These are phyloP conservation scores for Geotrypetes seraphini DNA, from an alignment of 2,797 vertebrate genomes.

Conservation along the genomic window DNA sequence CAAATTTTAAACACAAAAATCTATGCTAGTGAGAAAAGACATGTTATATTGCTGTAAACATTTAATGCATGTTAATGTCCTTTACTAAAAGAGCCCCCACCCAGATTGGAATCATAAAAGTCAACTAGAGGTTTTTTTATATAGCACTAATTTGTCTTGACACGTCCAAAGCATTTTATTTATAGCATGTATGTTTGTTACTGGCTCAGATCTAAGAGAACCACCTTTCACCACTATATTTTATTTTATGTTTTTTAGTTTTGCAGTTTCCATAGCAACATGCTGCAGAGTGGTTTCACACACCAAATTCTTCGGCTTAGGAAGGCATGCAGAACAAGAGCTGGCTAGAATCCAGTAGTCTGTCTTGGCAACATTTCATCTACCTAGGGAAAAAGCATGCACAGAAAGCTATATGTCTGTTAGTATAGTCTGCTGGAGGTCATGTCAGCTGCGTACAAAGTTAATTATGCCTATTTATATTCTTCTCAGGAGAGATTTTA, in stretches of 20 bases:
- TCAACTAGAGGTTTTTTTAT: neutral
- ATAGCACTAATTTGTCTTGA: conserved; percentile 3
- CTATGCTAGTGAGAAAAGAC: too few relatives aligned
- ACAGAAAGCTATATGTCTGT: too few relatives aligned
- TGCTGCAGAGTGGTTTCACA: conserved; percentile 5
- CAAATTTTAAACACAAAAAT: too few relatives aligned
- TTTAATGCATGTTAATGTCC: too few relatives aligned
- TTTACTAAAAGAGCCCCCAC: neutral
- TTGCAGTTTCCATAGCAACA: conserved; percentile 19
- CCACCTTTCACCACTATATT: conserved; percentile 8
- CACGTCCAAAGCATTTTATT: conserved; percentile 1
- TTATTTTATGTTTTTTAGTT: conserved; percentile 7
- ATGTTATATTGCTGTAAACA: too few relatives aligned
- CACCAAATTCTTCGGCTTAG: conserved; percentile 18
- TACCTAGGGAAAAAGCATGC: neutral
- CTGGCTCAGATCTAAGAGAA: conserved; percentile 7
- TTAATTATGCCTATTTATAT: too few relatives aligned
- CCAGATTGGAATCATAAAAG: neutral
- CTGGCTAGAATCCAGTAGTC: conserved; percentile 9
- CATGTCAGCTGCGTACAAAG: too few relatives aligned
- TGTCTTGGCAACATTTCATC: conserved; percentile 2
- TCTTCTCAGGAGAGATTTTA: too few relatives aligned
- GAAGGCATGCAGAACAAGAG: conserved; percentile 6
- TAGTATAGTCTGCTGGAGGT: too few relatives aligned
- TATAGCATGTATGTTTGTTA: conserved; percentile 4